These are phyloP conservation scores for Cirrhinus molitorella DNA, from an alignment of 2,797 vertebrate genomes.

Conservation along the genomic window DNA sequence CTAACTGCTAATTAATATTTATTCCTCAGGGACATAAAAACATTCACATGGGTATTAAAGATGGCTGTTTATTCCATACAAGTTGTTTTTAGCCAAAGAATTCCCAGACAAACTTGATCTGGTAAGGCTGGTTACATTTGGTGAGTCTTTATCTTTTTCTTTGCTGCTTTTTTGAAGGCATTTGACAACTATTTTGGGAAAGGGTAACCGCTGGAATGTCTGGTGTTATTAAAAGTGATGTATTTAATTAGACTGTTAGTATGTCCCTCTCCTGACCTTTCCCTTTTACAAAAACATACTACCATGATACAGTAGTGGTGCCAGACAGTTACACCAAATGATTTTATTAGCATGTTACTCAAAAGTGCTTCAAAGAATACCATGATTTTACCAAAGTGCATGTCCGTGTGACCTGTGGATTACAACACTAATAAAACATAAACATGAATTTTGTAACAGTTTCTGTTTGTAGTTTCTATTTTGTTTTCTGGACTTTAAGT, in stretches of 20 bases:
- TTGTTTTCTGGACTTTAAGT: neutral
- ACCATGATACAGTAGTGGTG: neutral
- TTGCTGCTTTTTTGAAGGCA: neutral
- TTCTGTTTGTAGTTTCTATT: no score
- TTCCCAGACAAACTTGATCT: neutral
- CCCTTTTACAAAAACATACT: neutral
- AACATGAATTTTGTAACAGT: no score
- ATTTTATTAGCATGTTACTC: neutral
- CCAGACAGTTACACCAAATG: neutral
- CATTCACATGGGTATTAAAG: neutral
- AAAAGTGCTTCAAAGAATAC: neutral
- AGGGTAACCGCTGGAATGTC: neutral
- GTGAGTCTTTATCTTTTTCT: neutral
- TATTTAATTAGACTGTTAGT: neutral
- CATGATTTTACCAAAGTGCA: neutral
- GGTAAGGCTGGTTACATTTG: neutral
- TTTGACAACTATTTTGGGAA: neutral
- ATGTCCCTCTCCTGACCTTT: neutral
- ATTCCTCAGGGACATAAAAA: conserved; percentile 66
- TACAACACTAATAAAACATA: neutral
- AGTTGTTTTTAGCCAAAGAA: conserved; percentile 10
- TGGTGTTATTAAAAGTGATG: neutral
- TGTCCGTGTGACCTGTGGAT: neutral
- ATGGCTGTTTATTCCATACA: conserved; percentile 2
- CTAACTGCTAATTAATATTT: conserved; percentile 76